These are phyloP conservation scores for Cancer borealis DNA, from an alignment of 2,888 invertebrate genomes.

Conservation along the genomic window DNA sequence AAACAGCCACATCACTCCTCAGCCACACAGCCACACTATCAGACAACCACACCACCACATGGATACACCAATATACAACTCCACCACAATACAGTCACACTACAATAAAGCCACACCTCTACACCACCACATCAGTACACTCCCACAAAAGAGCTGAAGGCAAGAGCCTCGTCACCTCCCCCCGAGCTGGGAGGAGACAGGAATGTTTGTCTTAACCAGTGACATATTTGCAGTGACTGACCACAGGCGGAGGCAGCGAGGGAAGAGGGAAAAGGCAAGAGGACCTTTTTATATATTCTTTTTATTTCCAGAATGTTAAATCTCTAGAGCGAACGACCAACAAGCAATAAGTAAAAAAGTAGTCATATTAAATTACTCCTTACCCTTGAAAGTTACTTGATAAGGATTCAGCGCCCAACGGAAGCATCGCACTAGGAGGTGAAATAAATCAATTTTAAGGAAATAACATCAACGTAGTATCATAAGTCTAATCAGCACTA, in stretches of 20 bases:
- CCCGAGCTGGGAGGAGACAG: background rate
- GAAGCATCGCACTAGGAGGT: background rate
- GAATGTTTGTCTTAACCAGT: constrained; percentile 2
- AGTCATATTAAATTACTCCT: background rate
- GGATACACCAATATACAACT: background rate
- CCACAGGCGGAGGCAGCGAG: background rate
- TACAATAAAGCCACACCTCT: background rate
- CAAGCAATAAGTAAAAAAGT: background rate
- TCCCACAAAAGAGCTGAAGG: background rate
- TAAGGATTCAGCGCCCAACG: background rate
- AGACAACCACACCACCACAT: background rate
- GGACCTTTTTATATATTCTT: background rate
- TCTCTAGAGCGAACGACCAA: background rate
- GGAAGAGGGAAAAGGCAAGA: background rate
- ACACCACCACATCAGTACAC: background rate
- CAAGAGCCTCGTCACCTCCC: background rate
- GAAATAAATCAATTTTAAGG: background rate
- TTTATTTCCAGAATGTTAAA: background rate
- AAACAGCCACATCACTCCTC: background rate
- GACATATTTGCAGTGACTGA: constrained; percentile 32
- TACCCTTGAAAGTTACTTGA: background rate
- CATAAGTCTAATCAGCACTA: background rate
- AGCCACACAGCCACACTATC: background rate
- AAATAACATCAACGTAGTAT: background rate
- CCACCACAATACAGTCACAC: background rate